Base-by-base conservation (phyloP, 2,113 vertebrate species). In the zebrafish (Danio rerio) region DNA sequence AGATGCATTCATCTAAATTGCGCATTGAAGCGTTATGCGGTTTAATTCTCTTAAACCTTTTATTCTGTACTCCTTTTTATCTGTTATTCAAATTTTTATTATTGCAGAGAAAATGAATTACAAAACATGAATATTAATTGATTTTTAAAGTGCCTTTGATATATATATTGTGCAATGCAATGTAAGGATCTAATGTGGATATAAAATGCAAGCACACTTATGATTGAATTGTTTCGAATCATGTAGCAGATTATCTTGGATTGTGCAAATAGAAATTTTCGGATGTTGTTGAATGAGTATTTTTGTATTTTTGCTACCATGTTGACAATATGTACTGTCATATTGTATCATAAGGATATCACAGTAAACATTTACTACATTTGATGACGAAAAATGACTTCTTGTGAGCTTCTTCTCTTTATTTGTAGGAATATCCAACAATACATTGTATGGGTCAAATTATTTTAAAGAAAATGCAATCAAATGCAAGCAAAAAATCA, bases 131-230 rank as follows among this genome's bases (percentile, higher is more conserved):
- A 49, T 21, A 7, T 20, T 1, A 52, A 21, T 52, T 21, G 11
- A 31, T 71, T 52, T 65, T 50, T 13, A 77, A 31, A 63, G 75
- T 63, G 45, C 58, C 75, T 77, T 50, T 63, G 58, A 31, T 31
- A 31, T 31, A 31, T 31, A 31, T 31, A 31, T 31, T 31, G 31
- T 31, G 31, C 3, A 31, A 31, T 31, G 31, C 31, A 31, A 31
- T 31, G 31, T 31, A 31, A 31, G 31, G 31, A 31, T 31, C 31
- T 31, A 31, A 31, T 31, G 31, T 31, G 3, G 31, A 31, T 31
- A 31, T 31, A 3, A 16, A 7, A 20, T 20, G 18, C 6, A 21
- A 20, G 45, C 13, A 15, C n/a, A 21, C 18, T 21, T 70, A 6
- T 50, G 6, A 50, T 50, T 71, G 18, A 8, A 31, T 73, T 55